Percentiles rank a stretch among this genome's conserved stretches.
These are phyloP conservation scores for Cephus pulcher DNA, from an alignment of 2,888 invertebrate genomes.

Conservation along the genomic window DNA sequence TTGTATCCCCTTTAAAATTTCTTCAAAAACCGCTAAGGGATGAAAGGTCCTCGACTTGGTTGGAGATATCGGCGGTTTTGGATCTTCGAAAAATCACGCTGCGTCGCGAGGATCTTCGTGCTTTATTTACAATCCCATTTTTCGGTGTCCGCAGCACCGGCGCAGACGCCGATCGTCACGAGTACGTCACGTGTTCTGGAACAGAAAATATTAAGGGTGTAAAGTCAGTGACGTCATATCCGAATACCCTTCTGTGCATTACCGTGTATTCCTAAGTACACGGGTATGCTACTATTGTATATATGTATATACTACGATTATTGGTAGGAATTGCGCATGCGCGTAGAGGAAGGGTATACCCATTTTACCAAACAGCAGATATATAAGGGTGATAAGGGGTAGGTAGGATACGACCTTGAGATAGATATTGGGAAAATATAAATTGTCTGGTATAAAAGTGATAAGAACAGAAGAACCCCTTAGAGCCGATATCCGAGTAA, in stretches of 20 bases:
- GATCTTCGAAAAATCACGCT: neutral
- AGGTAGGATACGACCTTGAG: neutral
- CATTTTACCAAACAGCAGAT: no score
- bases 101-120: neutral
- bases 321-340: no score
- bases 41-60: neutral
- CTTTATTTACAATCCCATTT: conserved; percentile 4
- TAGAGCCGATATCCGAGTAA: neutral
- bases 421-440: neutral
- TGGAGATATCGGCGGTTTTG: neutral
- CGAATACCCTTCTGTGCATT: neutral
- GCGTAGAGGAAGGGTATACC: no score
- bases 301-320: no score
- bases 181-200: conserved; percentile 34
- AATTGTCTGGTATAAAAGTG: neutral
- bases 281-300: neutral
- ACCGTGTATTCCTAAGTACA: neutral
- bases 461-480: neutral
- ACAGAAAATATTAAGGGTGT: conserved; percentile 40
- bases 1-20: neutral
- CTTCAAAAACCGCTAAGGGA: neutral
- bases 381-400: no score
- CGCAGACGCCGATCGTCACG: conserved; percentile 13
- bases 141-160: conserved; percentile 20
- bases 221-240: conserved; percentile 29